Base-by-base conservation (phyloP, 2,113 vertebrate genomes). In the Tyrannus savana region DNA sequence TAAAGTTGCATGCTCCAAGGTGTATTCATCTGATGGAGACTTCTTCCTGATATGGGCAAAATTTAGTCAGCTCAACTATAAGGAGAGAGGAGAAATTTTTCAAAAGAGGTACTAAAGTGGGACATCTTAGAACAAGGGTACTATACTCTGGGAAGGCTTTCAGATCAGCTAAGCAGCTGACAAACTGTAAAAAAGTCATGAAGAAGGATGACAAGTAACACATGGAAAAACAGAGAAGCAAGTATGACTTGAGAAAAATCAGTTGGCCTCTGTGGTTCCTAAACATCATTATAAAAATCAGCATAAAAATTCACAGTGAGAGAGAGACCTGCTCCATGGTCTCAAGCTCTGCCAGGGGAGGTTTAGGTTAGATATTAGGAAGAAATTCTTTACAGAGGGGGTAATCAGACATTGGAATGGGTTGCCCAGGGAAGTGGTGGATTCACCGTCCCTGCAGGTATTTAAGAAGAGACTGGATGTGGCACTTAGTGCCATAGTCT, bases 21-120 rank as follows among this genome's bases (percentile, higher is more conserved):
- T 13, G 58, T 0, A 0, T 63, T 8, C 12, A 41, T 22, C 16
- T 69, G 31, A 35, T 25, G 46, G 68, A 52, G 19, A 35, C 18
- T 62, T 93, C 52, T 47, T 75, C n/a, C 31, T 39, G 24, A n/a
- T 21, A 6, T 6, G 4, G 8, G 4, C 28, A 46, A 58, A 58
- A 63, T 11, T 14, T 72, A n/a, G 9, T 27, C 27, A 60, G 46
- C 53, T 30, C 23, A 72, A 76, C 8, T 22, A 13, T 27, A 63
- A 84, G 35, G 7, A 66, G 4, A 53, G 14, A 50, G 19, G 3
- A 87, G 5, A 1, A 25, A 47, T 91, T 84, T 59, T 55, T 22
- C 28, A 31, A 68, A 87, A 55, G 21, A 42, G 58, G 58, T 62
- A 31, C 22, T 63, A 23, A 79, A 59, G 44, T 4, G 4, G 30